Evolutionary conservation across 53 echinoderm and acorn worm species (phyloP).

Genomic region (Astropecten irregularis): DNA sequence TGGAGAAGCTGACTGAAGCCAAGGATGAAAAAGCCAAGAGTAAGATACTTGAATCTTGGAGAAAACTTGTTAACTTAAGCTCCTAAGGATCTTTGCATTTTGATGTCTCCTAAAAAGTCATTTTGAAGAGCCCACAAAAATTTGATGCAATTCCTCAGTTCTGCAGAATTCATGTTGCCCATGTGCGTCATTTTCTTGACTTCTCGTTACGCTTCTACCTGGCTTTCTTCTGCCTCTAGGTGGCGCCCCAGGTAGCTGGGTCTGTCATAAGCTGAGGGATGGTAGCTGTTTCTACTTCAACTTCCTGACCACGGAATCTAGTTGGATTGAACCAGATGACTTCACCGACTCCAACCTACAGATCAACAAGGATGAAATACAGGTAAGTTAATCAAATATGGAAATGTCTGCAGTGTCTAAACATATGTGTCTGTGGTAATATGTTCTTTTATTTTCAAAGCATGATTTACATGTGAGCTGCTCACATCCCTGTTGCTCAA

Average conservation of each 20-base stretch:
- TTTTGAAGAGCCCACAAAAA: no score
- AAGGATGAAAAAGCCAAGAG: conserved; percentile 75
- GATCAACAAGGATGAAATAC: conserved; percentile 84
- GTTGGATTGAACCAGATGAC: conserved; percentile 80
- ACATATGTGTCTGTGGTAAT: no score
- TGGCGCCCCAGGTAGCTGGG: conserved; percentile 73
- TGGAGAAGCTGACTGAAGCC: conserved; percentile 66
- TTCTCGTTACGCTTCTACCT: no score
- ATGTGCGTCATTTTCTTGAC: no score
- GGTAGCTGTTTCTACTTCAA: conserved; percentile 85
- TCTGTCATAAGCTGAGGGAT: conserved; percentile 72
- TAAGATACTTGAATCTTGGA: conserved; percentile 11
- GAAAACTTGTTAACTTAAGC: neutral
- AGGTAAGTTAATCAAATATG: conserved; percentile 62
- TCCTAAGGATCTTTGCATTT: neutral
- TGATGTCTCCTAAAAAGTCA: neutral
- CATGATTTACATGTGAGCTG: no score
- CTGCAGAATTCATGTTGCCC: no score
- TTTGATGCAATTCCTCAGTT: no score
- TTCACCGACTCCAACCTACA: conserved; percentile 68
- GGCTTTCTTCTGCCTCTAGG: neutral
- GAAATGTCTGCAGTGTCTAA: no score
- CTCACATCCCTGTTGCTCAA: no score
- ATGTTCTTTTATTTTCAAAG: no score
- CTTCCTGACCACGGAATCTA: conserved; percentile 71